Evolutionary conservation across 2,113 vertebrate species (phyloP), one percentile per base, ranked within the genome.

Genomic region (Myrmecophaga tridactyla): DNA sequence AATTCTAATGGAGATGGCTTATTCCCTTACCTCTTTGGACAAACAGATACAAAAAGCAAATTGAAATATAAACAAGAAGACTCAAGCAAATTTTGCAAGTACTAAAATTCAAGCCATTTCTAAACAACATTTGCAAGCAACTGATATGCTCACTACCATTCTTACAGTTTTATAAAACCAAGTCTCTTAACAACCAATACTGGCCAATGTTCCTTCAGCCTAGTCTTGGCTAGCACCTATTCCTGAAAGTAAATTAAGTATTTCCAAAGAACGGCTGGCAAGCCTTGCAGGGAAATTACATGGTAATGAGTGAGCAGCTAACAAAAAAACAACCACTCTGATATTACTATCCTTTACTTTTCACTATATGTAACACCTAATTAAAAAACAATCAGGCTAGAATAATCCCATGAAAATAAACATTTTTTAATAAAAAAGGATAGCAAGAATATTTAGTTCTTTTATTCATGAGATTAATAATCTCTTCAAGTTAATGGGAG

Each of bases 31-130:
- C 53, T 76, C 36, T 89, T 60, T 78, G 27, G 51, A 89, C 21
- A 93, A 85, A 75, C 0, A 75, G 21, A 92, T 78, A 89, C 63
- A 53, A 83, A 93, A 23, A 94, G 80, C 23, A 82, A 92, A 96
- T 73, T 92, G 82, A 96, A 82, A 83, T 63, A 89, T 6, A 14
- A 86, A 58, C 25, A 86, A 92, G 12, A 46, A 73, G 70, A 69
- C 21, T 53, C 18, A 58, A 63, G 31, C 11, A 20, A 31, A 89
- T 81, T 9, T 83, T n/a, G 25, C 25, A 13, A 84, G 48, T 29
- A 51, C 23, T 46, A 72, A 46, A 65, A 78, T 29, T 43, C 21
- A 63, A 82, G 75, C 27, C 27, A 39, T 67, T 86, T 76, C 93
- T 73, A 43, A 31, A 18, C 1, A 4, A 41, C 53, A 80, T 93